A percentile compares a stretch with the other conserved stretches of the same genome.
Conservation (phyloP, 1,140 invertebrate genomes). For the Cherax destructor region DNA sequence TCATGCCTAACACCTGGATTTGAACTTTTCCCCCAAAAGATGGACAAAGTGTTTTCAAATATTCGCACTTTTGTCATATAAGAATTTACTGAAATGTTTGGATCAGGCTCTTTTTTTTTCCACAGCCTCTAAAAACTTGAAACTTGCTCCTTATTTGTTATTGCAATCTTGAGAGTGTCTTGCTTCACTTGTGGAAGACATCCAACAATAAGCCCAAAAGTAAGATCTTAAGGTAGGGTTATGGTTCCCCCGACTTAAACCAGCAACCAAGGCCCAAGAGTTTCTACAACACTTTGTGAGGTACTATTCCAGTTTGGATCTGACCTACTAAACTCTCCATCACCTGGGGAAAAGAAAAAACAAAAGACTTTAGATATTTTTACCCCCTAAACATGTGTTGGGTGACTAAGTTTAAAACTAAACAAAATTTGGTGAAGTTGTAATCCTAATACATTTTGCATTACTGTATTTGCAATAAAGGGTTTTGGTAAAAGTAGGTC, state of each 20-base stretch:
- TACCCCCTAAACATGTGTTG: neutral
- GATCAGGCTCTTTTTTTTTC: conserved; percentile 61
- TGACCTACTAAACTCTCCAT: conserved; percentile 60
- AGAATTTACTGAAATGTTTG: conserved; percentile 42
- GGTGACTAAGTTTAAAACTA: too few relatives aligned
- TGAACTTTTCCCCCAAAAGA: conserved; percentile 65
- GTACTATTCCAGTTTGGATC: conserved; percentile 76
- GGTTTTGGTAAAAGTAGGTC: too few relatives aligned
- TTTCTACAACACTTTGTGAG: conserved; percentile 88
- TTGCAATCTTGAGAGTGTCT: conserved; percentile 87
- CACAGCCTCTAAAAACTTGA: conserved; percentile 47
- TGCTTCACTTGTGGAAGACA: conserved; percentile 84
- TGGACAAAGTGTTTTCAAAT: conserved; percentile 62
- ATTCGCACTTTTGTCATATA: conserved; percentile 59
- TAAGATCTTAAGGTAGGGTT: conserved; percentile 88
- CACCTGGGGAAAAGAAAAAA: conserved; percentile 31
- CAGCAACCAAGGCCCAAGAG: conserved; percentile 86
- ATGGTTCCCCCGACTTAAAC: conserved; percentile 87
- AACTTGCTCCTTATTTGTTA: conserved; percentile 77
- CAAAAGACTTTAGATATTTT: too few relatives aligned
- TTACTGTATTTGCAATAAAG: too few relatives aligned
- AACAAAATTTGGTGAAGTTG: too few relatives aligned
- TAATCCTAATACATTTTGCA: too few relatives aligned
- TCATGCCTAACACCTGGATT: conserved; percentile 61
- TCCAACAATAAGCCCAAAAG: conserved; percentile 86